These are phyloP conservation scores for Argopecten irradians DNA, from an alignment of 1,140 invertebrate genomes.

Conservation along the genomic window DNA sequence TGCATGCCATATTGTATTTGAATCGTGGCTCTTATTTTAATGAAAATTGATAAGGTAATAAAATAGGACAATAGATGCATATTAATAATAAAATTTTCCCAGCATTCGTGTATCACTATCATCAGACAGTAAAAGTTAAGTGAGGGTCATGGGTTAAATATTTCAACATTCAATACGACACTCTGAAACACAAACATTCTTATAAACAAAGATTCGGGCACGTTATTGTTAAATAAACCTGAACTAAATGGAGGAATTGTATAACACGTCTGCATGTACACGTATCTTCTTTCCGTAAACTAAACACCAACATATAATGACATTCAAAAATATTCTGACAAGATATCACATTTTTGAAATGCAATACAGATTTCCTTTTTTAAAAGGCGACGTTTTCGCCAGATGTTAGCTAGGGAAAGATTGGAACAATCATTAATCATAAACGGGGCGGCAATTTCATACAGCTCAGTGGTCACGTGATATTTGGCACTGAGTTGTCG, in stretches of 20 bases:
- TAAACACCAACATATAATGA: not conserved
- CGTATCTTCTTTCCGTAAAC: not conserved
- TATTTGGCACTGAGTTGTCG: not conserved
- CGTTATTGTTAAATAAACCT: too few species aligned
- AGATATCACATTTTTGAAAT: not conserved
- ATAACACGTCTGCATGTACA: not conserved
- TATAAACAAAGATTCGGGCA: too few species aligned
- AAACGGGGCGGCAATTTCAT: not conserved
- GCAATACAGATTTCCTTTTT: not conserved
- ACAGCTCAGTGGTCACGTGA: not conserved
- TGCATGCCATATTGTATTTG: too few species aligned
- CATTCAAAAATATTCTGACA: not conserved
- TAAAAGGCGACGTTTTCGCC: not conserved
- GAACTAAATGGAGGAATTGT: too few species aligned
- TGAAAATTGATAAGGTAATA: too few species aligned
- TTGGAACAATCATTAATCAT: not conserved
- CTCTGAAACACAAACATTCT: too few species aligned
- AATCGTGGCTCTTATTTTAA: too few species aligned
- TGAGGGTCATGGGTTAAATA: not conserved
- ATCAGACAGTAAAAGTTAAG: too few species aligned
- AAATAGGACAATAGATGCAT: too few species aligned
- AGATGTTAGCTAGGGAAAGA: conserved; percentile 2
- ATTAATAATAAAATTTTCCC: too few species aligned
- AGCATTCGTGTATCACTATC: too few species aligned
- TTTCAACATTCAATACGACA: too few species aligned